Evolutionary conservation across 1,140 invertebrate genomes (phyloP), one percentile per base, ranked within the genome.

Genomic region (Drosophila sturtevanti): DNA sequence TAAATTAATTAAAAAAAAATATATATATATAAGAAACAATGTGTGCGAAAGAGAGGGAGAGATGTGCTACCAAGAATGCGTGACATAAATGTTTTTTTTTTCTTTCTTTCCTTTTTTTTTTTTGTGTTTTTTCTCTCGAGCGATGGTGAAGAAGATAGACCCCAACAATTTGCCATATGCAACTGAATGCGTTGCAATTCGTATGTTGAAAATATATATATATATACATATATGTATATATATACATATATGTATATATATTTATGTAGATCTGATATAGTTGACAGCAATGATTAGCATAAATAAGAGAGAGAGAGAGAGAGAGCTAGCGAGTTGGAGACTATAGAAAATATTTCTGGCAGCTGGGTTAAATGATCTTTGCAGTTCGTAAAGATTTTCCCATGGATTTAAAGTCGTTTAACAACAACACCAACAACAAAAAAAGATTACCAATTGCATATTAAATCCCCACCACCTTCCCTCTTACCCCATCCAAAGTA

Each of bases 1-100:
- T 87, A 89, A 87, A 87, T 87, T 89, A 89, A 89, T 89, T 81
- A 61, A 58, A 73, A 61, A 68, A 63, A 48, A 7, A 31, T 51
- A 34, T 11, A 31, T 51, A 34, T 11, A 54, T n/a, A 56, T 7
- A 31, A 31, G 4, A 31, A 1, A 31, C 41, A 48, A 16, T 14
- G 4, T 21, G 16, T 4, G 41, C 9, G 9, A 21, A 18, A 48
- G 37, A 68, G 61, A 68, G 41, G 24, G 18, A 68, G 55, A 37
- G 48, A 38, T 51, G 51, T 24, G 41, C 41, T 44, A 58, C 18
- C 56, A 79, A 63, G 81, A 81, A 77, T 79, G 79, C 70, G 76
- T 74, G 69, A 80, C 72, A 87, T 77, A 77, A 48, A 48, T 48
- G 41, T 48, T 48, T 48, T 16, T 14, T 70, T 70, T 68, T 68